These are phyloP conservation scores for Caenorhabditis sinica DNA, from an alignment of 2,888 invertebrate genomes.

Conservation along the genomic window DNA sequence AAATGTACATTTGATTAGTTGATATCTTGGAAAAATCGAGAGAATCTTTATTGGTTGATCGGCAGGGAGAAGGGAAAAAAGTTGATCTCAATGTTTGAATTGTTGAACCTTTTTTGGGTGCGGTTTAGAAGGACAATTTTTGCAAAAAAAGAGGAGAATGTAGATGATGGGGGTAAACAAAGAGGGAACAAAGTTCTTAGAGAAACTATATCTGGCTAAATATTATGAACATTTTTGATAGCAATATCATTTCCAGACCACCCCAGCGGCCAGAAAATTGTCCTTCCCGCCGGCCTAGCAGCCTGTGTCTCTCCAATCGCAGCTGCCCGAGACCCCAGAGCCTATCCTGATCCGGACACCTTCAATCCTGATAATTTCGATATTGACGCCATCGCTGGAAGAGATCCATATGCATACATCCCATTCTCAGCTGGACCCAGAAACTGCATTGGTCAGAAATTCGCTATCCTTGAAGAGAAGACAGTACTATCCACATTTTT, in stretches of 20 bases:
- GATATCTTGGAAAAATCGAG: slow-evolving; percentile 8
- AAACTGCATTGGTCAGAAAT: slow-evolving; percentile 84
- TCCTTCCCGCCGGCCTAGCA: slow-evolving; percentile 82
- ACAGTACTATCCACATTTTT: slow-evolving; percentile 76
- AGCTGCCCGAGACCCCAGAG: slow-evolving; percentile 83
- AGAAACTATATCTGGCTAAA: too few species aligned
- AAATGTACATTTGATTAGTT: slow-evolving; percentile 30
- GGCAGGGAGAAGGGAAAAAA: not conserved
- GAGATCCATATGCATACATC: slow-evolving; percentile 79
- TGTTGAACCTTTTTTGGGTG: slow-evolving; percentile 1
- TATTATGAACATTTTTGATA: too few species aligned
- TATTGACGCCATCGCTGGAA: slow-evolving; percentile 80
- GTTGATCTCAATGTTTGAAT: slow-evolving; percentile 15
- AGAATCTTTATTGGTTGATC: slow-evolving; percentile 35
- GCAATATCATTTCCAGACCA: slow-evolving; percentile 46
- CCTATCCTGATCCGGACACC: slow-evolving; percentile 82
- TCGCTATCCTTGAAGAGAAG: slow-evolving; percentile 85
- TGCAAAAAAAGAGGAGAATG: not conserved
- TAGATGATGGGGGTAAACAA: too few species aligned
- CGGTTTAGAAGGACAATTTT: not conserved
- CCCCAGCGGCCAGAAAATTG: slow-evolving; percentile 59
- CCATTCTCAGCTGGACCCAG: slow-evolving; percentile 82
- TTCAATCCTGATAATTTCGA: slow-evolving; percentile 85
- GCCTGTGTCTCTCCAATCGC: slow-evolving; percentile 78
- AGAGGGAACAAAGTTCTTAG: too few species aligned